Evolutionary conservation across 1,140 invertebrate species (phyloP).

Genomic region (Sarcophaga bullata): DNA sequence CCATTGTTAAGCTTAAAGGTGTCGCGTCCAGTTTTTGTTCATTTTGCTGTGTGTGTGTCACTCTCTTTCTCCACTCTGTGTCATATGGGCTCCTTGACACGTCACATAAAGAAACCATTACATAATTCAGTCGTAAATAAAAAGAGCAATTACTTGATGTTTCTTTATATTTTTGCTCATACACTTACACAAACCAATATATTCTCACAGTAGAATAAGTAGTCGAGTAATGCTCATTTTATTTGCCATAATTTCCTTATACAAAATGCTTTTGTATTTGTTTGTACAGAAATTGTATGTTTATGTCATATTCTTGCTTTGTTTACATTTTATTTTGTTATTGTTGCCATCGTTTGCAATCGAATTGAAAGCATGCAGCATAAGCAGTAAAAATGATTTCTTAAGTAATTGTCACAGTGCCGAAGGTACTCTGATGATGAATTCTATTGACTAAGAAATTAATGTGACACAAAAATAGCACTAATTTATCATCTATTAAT

Average conservation of each 20-base stretch:
- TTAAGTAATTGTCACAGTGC: too few species aligned
- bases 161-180: background rate
- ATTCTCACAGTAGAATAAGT: background rate
- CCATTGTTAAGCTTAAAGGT: background rate
- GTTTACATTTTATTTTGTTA: too few species aligned
- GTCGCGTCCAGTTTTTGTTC: background rate
- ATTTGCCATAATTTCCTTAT: background rate
- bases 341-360: too few species aligned
- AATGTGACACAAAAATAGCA: too few species aligned
- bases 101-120: background rate
- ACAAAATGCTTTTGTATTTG: background rate
- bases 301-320: too few species aligned
- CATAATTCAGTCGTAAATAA: background rate
- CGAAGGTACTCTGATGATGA: too few species aligned
- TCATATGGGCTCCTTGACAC: background rate
- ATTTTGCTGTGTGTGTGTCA: background rate
- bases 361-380: too few species aligned
- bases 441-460: too few species aligned
- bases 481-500: too few species aligned
- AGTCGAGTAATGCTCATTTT: background rate
- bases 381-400: too few species aligned
- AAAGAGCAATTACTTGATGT: conserved; percentile 7
- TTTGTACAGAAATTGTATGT: too few species aligned
- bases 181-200: background rate
- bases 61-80: background rate